Conservation (phyloP, 2,113 vertebrate species). For the Acanthochromis polyacanthus region DNA sequence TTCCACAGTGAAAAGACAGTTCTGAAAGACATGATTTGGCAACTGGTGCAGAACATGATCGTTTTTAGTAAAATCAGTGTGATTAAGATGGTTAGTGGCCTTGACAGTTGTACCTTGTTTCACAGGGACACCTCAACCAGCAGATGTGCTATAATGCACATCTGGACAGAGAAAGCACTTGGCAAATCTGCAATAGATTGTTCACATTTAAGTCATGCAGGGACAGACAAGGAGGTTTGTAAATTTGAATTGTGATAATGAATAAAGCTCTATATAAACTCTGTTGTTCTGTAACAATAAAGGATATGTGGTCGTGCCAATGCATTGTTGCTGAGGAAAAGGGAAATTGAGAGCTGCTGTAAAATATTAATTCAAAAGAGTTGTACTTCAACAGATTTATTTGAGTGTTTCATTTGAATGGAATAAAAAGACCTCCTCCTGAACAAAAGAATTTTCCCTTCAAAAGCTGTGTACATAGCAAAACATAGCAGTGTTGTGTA, state of each 20-base stretch:
- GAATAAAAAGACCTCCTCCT: slow-evolving; percentile 6
- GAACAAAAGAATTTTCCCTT: neutral
- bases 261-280: slow-evolving; percentile 12
- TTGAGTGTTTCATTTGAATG: slow-evolving; percentile 29
- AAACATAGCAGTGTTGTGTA: neutral
- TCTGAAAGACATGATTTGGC: slow-evolving; percentile 64
- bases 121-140: slow-evolving; percentile 62
- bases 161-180: slow-evolving; percentile 68
- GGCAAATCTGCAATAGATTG: slow-evolving; percentile 74
- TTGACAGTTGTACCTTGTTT: slow-evolving; percentile 77
- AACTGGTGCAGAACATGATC: slow-evolving; percentile 15
- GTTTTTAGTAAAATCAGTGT: slow-evolving; percentile 51
- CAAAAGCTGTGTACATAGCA: neutral
- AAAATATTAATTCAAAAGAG: slow-evolving; percentile 12
- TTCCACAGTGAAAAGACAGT: slow-evolving; percentile 53
- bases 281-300: slow-evolving; percentile 38
- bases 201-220: slow-evolving; percentile 67
- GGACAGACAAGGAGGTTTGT: slow-evolving; percentile 48
- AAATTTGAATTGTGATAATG: slow-evolving; percentile 35
- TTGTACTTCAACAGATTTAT: slow-evolving; percentile 13
- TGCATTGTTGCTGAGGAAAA: neutral
- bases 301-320: slow-evolving; percentile 7
- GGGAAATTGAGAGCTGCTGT: slow-evolving; percentile 43
- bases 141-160: slow-evolving; percentile 74
- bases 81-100: slow-evolving; percentile 69